phyloP scores from a whole-genome alignment of 2,888 invertebrate species.

The Trilocha varians region DNA sequence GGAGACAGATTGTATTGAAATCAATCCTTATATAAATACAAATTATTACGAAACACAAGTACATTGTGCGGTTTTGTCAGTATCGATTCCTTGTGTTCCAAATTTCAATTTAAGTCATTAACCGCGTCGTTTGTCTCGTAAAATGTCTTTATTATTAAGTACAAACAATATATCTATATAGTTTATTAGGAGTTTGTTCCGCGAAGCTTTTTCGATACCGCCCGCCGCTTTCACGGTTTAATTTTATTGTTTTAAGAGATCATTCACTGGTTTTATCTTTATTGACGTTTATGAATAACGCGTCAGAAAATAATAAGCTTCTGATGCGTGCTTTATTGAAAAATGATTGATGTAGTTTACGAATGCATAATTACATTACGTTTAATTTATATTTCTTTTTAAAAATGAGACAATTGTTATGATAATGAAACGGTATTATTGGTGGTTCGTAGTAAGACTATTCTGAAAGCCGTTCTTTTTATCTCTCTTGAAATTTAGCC shows the following conservation, averaged over 20 bases:
- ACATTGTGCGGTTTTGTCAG: background rate
- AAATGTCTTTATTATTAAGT: conserved; percentile 1
- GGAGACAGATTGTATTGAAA: no score
- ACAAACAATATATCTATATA: background rate
- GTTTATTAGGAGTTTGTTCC: background rate
- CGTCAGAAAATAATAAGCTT: no score
- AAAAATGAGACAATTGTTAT: no score
- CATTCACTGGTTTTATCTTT: no score
- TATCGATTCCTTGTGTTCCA: background rate
- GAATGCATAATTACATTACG: no score
- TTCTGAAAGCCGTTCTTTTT: no score
- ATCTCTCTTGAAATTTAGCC: no score
- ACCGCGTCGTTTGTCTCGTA: conserved; percentile 3
- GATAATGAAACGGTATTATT: no score
- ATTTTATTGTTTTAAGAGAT: background rate
- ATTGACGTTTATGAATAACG: no score
- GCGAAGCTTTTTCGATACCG: background rate
- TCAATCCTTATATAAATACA: background rate
- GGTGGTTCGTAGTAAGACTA: no score
- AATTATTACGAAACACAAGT: background rate
- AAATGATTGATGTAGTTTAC: conserved; percentile 3
- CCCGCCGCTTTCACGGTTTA: background rate
- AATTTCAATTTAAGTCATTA: conserved; percentile 2
- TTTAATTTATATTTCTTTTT: no score
- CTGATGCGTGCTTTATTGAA: no score